Base-by-base conservation (phyloP, 2,888 invertebrate genomes). In the Micropterix aruncella region DNA sequence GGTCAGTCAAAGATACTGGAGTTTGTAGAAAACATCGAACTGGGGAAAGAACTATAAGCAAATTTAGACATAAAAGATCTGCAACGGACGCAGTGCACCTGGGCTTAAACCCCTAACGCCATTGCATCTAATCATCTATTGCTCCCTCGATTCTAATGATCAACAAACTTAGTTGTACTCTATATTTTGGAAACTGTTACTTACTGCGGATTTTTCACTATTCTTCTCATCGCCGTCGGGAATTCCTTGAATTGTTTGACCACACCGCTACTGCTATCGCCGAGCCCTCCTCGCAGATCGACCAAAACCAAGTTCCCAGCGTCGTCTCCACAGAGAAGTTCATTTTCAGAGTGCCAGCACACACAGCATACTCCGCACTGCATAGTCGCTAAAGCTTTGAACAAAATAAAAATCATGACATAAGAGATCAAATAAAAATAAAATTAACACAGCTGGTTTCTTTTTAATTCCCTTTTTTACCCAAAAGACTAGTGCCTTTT, bases 301-400 rank as follows among this genome's bases (percentile, higher is more conserved):
- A 65, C 50, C 19, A 64, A 45, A 47, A 56, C 56, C 15, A 71
- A 48, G 1, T 56, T 49, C 2, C 71, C 71, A 4, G 65, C 65
- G 52, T 71, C 71, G 52, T 69, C 69, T 2, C 71, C 71, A 52
- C 57, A 61, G n/a, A 66, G 44, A 43, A 71, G 43, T 45, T 54
- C 53, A 50, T 65, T 59, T 42, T 67, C 66, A 50, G 67, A 61
- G 7, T 65, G 38, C 70, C 70, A 71, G 48, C 62, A 58, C 40
- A 69, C 52, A 50, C 66, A 67, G 19, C 69, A 60, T 16, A 69
- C 55, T 16, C 63, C 60, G 53, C 67, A 65, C 42, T 64, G 54
- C 50, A 65, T 65, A 50, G 60, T 57, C 16, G 57, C 50, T 50
- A 70, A 50, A 53, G 64, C 70, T 70, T 56, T 37, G 59, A 47